Conservation (phyloP, 2,113 vertebrate genomes). For the Garra rufa region DNA sequence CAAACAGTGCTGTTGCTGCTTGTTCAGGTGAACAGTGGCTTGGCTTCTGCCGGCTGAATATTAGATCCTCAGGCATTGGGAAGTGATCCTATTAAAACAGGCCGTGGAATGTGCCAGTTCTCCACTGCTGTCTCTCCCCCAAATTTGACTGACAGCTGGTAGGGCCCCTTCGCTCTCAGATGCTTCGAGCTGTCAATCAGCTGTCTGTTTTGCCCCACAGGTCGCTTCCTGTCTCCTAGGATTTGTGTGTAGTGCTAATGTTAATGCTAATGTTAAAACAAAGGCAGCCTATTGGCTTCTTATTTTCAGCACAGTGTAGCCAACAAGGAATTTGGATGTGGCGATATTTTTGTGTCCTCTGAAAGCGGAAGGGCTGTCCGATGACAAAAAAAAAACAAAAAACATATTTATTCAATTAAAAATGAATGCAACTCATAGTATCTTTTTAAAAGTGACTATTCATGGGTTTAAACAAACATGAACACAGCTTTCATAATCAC, state of each 20-base stretch:
- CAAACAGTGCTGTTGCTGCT: slow-evolving; percentile 53
- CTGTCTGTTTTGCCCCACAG: slow-evolving; percentile 55
- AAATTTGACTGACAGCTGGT: slow-evolving; percentile 56
- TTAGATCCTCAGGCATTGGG: slow-evolving; percentile 56
- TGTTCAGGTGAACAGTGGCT: slow-evolving; percentile 57
- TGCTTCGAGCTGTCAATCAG: slow-evolving; percentile 61
- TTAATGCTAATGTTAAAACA: slow-evolving; percentile 61
- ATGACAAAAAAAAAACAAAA: too few relatives aligned
- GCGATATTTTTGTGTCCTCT: slow-evolving; percentile 42
- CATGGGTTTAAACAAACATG: neutral
- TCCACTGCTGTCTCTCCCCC: slow-evolving; percentile 31
- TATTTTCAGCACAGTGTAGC: slow-evolving; percentile 48
- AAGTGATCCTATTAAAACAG: slow-evolving; percentile 63
- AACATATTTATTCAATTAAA: neutral
- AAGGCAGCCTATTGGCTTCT: slow-evolving; percentile 52
- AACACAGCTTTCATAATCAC: too few relatives aligned
- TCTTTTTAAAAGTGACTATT: neutral
- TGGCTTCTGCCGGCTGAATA: slow-evolving; percentile 52
- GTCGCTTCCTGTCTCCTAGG: slow-evolving; percentile 58
- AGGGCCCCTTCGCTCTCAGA: slow-evolving; percentile 48
- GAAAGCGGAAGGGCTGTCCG: slow-evolving; percentile 45
- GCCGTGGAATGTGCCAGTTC: slow-evolving; percentile 56
- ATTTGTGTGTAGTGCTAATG: slow-evolving; percentile 61
- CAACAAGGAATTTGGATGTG: slow-evolving; percentile 32
- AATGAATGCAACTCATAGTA: neutral